Conservation (phyloP, 2,113 vertebrate species). For the Ammodytes marinus region DNA sequence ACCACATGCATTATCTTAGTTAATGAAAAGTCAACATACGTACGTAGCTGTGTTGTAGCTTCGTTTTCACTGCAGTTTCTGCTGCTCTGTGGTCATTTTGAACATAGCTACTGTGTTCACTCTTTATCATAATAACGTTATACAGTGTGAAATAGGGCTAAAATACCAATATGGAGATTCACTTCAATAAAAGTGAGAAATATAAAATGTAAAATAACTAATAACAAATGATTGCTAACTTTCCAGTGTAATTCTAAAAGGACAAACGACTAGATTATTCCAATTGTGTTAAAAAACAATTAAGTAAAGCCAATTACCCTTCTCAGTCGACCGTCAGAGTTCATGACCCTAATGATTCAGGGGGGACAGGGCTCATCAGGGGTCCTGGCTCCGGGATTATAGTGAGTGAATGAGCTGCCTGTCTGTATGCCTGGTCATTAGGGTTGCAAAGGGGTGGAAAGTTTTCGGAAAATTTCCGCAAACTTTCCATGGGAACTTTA, state of each 20-base stretch:
- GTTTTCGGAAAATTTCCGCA: too few species aligned
- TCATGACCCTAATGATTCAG: constrained; percentile 5
- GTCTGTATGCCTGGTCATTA: not conserved
- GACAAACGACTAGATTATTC: not conserved
- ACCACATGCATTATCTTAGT: not conserved
- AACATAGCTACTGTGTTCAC: not conserved
- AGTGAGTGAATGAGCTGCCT: constrained; percentile 25
- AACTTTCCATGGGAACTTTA: too few species aligned
- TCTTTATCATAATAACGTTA: not conserved
- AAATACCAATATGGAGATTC: not conserved
- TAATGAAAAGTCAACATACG: constrained; percentile 1
- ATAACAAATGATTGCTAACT: not conserved
- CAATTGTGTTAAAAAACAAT: not conserved
- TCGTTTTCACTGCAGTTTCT: not conserved
- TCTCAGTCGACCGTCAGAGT: constrained; percentile 5
- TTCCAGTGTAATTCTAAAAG: not conserved
- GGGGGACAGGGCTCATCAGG: not conserved
- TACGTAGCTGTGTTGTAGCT: too few species aligned
- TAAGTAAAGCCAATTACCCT: not conserved
- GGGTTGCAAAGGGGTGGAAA: too few species aligned
- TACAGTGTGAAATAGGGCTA: not conserved
- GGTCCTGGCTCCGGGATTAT: not conserved
- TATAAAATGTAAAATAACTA: not conserved
- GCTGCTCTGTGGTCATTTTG: not conserved
- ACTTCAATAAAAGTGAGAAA: not conserved